These are phyloP conservation scores for Hylaeus volcanicus DNA, from an alignment of 1,140 invertebrate genomes.

Conservation along the genomic window DNA sequence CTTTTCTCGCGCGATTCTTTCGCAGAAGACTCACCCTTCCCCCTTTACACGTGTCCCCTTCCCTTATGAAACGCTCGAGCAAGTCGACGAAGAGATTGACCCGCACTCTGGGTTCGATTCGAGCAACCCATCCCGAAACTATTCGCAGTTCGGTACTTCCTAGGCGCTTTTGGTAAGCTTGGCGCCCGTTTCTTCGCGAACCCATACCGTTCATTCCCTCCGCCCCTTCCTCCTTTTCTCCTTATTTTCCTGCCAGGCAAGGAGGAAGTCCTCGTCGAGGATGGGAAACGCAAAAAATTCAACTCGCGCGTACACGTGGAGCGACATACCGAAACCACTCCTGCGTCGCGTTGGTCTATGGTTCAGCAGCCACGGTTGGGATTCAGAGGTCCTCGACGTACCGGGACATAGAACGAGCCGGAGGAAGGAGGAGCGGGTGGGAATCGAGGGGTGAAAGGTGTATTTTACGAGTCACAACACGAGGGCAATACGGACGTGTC, in stretches of 20 bases:
- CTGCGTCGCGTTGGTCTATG: slow-evolving; percentile 44
- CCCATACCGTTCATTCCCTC: slow-evolving; percentile 1
- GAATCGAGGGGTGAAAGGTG: neutral
- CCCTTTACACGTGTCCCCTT: neutral
- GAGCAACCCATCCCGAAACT: neutral
- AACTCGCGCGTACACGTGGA: neutral
- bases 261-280: neutral
- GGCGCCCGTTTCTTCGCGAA: neutral
- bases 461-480: neutral
- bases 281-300: slow-evolving; percentile 27
- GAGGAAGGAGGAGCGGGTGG: neutral
- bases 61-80: neutral
- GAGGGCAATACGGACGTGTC: neutral
- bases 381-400: neutral
- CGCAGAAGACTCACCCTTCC: neutral
- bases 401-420: neutral
- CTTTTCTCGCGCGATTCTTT: slow-evolving; percentile 20
- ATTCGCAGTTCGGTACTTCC: neutral
- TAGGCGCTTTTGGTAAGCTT: neutral
- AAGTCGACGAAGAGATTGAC: slow-evolving; percentile 30
- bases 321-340: slow-evolving; percentile 21
- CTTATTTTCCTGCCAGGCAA: neutral
- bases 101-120: slow-evolving; percentile 19
- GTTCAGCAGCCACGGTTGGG: slow-evolving; percentile 37
- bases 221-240: neutral